phyloP scores from a whole-genome alignment of 2,888 invertebrate species.

The Atethmia centrago region DNA sequence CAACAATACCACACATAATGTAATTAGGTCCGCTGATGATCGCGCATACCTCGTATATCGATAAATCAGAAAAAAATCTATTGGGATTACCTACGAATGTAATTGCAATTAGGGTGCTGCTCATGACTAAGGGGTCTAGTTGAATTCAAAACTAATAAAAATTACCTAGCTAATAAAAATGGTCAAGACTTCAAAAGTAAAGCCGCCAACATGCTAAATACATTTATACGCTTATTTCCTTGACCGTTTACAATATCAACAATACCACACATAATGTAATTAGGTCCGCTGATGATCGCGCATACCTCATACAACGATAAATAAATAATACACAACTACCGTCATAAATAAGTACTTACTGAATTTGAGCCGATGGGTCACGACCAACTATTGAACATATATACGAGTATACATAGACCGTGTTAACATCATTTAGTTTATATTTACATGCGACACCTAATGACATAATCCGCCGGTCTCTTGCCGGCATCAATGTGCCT shows the following conservation, averaged over 20 bases:
- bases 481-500: no score
- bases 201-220: not conserved
- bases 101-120: not conserved
- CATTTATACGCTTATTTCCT: not conserved
- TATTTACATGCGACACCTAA: no score
- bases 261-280: not conserved
- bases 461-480: no score
- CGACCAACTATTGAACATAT: conserved; percentile 9
- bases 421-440: not conserved
- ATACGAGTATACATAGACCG: no score
- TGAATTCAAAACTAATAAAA: no score
- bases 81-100: not conserved
- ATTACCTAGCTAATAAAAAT: no score
- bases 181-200: no score
- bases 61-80: not conserved
- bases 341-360: not conserved
- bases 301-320: conserved; percentile 4
- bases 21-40: not conserved
- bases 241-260: not conserved
- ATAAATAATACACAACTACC: conserved; percentile 3
- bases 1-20: not conserved
- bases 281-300: not conserved
- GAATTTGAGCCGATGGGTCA: conserved; percentile 8
- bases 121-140: not conserved
- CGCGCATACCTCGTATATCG: not conserved